These are phyloP conservation scores for Kryptolebias marmoratus DNA, from an alignment of 2,113 vertebrate species.

Conservation along the genomic window DNA sequence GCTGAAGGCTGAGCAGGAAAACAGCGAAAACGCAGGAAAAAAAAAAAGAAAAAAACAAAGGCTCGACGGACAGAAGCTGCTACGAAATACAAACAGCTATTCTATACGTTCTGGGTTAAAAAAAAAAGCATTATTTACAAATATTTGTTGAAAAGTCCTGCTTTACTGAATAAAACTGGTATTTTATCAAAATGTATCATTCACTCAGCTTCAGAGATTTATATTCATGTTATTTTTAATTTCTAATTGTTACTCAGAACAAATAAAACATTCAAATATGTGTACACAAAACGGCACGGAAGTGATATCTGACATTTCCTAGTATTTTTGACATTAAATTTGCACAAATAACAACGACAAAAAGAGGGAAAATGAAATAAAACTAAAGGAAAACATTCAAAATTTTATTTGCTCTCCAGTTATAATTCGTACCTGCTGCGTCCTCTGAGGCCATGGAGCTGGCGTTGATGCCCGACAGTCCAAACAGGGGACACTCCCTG, in stretches of 20 bases:
- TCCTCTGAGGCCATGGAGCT: slow-evolving; percentile 90
- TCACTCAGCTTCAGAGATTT: too few relatives aligned
- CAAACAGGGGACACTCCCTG: slow-evolving; percentile 95
- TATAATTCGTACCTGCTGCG: slow-evolving; percentile 82
- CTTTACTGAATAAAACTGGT: neutral
- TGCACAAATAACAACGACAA: neutral
- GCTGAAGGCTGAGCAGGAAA: slow-evolving; percentile 38
- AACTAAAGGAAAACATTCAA: neutral
- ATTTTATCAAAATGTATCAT: too few relatives aligned
- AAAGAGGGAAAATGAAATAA: neutral
- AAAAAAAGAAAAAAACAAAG: neutral
- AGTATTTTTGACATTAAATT: neutral
- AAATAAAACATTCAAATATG: neutral
- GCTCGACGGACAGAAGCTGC: neutral
- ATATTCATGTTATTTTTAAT: too few relatives aligned
- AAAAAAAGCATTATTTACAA: neutral
- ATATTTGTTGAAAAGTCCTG: neutral
- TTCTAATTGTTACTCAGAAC: too few relatives aligned
- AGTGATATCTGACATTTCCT: neutral
- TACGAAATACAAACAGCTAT: neutral
- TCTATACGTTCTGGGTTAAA: neutral
- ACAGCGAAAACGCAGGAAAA: slow-evolving; percentile 1
- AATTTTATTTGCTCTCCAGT: neutral
- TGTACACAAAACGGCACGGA: neutral
- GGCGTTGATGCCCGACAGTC: slow-evolving; percentile 99